Conservation (phyloP, 2,888 invertebrate genomes). For the Camponotus fellah region DNA sequence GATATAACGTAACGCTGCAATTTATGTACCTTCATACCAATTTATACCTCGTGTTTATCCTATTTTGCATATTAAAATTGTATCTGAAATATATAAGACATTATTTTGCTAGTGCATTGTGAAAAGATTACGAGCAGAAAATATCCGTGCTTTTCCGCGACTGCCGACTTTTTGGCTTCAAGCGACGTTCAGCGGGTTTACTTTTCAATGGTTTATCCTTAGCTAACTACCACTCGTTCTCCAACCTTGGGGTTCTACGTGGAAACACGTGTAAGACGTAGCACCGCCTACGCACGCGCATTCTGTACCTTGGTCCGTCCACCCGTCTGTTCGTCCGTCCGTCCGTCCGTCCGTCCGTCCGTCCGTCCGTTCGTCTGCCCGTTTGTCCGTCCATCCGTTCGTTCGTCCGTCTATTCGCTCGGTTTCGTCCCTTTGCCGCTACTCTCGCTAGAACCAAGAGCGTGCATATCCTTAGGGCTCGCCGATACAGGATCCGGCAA, state of each 20-base stretch:
- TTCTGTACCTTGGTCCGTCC: conserved; percentile 67
- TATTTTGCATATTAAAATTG: background rate
- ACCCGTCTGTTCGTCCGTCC: conserved; percentile 49
- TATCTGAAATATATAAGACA: background rate
- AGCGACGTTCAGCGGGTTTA: conserved; percentile 41
- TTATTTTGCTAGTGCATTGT: background rate
- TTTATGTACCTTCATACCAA: background rate
- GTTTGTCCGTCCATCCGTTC: conserved; percentile 72
- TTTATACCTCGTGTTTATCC: background rate
- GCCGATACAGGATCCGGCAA: conserved; percentile 74
- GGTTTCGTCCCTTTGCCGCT: conserved; percentile 68
- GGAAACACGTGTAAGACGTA: conserved; percentile 68
- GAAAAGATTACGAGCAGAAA: background rate
- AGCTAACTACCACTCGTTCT: conserved; percentile 80
- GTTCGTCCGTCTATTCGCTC: conserved; percentile 65
- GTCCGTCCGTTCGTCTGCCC: conserved; percentile 63
- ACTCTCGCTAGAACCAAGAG: conserved; percentile 68
- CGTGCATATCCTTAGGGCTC: conserved; percentile 78
- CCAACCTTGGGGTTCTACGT: conserved; percentile 75
- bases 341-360: conserved; percentile 47
- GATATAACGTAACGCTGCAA: background rate
- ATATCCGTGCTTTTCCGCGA: conserved; percentile 31
- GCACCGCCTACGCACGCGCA: conserved; percentile 81
- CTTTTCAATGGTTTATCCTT: conserved; percentile 54
- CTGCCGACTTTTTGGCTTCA: conserved; percentile 35